Conservation (phyloP, 2,797 vertebrate genomes). For the Schizopygopsis malacanthus region DNA sequence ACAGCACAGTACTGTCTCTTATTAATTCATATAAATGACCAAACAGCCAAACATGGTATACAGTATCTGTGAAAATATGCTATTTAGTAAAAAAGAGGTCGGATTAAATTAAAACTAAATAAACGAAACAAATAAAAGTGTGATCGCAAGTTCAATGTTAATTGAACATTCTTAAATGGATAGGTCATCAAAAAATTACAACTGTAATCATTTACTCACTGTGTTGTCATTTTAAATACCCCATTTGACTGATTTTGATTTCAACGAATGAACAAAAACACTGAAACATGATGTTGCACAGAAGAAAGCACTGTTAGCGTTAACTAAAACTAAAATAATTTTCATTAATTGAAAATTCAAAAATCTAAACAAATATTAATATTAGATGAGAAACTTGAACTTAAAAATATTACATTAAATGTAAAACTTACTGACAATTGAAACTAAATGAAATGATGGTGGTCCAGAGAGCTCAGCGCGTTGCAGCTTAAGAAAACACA, state of each 20-base stretch:
- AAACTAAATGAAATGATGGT: neutral
- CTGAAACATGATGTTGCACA: neutral
- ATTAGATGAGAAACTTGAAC: neutral
- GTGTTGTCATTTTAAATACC: neutral
- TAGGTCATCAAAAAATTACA: neutral
- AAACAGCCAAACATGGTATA: neutral
- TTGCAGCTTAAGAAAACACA: no score
- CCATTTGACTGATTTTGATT: neutral
- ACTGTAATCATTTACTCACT: neutral
- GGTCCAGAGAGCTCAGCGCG: no score
- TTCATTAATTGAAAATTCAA: neutral
- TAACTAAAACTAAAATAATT: neutral
- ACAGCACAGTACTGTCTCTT: neutral
- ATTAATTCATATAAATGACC: slow-evolving; percentile 17
- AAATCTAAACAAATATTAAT: neutral
- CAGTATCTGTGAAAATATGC: neutral
- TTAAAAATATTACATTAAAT: neutral
- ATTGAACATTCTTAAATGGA: neutral
- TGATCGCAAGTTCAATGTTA: neutral
- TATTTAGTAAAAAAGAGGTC: neutral
- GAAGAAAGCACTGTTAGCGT: neutral
- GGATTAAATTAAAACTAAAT: neutral
- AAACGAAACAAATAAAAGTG: neutral
- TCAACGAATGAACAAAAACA: neutral
- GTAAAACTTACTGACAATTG: no score